Percentiles rank a stretch among this genome's conserved stretches.
Conservation (phyloP, 2,113 vertebrate genomes). For the Prietella phreatophila region DNA sequence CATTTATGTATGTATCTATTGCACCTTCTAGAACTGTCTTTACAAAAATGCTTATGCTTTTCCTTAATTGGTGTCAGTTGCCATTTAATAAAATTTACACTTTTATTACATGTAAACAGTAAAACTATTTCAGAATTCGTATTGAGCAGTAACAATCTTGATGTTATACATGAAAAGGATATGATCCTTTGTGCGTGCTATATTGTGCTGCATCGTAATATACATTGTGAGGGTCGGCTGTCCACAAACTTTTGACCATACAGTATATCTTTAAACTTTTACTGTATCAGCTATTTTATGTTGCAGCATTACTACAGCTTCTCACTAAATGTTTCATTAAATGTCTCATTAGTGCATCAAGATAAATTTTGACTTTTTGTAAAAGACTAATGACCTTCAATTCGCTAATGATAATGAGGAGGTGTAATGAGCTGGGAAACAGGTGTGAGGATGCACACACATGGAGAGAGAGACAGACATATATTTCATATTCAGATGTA, state of each 20-base stretch:
- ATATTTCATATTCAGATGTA: slow-evolving; percentile 53
- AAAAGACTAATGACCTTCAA: slow-evolving; percentile 45
- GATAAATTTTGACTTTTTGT: slow-evolving; percentile 31
- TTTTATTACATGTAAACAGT: too few species aligned
- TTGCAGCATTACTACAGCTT: too few species aligned
- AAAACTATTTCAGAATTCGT: too few species aligned
- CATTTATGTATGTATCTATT: too few species aligned
- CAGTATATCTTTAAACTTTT: background rate
- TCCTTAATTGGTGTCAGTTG: too few species aligned
- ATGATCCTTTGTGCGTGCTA: too few species aligned
- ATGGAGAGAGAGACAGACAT: background rate
- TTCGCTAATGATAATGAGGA: slow-evolving; percentile 49
- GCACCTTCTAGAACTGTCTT: too few species aligned
- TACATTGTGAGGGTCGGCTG: background rate
- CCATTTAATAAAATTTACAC: too few species aligned
- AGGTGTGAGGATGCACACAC: slow-evolving; percentile 42
- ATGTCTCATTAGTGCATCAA: slow-evolving; percentile 19
- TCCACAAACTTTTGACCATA: background rate
- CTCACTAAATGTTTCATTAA: slow-evolving; percentile 19
- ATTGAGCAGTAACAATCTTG: too few species aligned
- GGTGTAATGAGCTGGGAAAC: slow-evolving; percentile 51
- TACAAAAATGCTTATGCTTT: too few species aligned
- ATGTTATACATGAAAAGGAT: too few species aligned
- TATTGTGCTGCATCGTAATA: too few species aligned
- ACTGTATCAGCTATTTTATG: background rate